Evolutionary conservation across 2,797 vertebrate species (phyloP).

Genomic region (Psittacula echo): DNA sequence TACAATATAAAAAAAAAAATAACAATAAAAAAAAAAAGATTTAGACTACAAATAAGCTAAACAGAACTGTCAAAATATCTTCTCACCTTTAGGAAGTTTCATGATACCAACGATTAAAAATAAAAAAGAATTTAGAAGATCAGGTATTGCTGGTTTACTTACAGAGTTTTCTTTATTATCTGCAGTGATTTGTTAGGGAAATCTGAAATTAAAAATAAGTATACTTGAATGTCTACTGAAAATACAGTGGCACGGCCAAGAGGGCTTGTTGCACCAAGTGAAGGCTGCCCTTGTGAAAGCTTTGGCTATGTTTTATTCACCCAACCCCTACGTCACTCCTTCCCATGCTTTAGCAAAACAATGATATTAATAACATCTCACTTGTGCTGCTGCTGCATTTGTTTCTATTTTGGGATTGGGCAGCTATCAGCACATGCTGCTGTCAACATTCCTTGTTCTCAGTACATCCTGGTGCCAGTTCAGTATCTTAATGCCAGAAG

Average conservation of each 20-base stretch:
- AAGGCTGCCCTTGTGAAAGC: background rate
- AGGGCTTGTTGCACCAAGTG: fast-evolving
- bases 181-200: background rate
- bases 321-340: fast-evolving
- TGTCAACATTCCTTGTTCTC: background rate
- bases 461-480: fast-evolving
- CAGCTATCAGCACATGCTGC: background rate
- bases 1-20: background rate
- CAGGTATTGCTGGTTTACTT: background rate
- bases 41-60: background rate
- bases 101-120: background rate
- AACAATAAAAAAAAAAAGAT: background rate
- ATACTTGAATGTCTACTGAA: background rate
- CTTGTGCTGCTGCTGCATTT: background rate
- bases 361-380: background rate
- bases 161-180: background rate
- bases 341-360: fast-evolving
- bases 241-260: background rate
- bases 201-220: background rate
- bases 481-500: background rate
- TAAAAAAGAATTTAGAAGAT: background rate
- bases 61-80: background rate
- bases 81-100: background rate
- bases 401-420: background rate
- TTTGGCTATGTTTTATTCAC: background rate